phyloP scores from a whole-genome alignment of 2,113 vertebrate genomes.

The Perccottus glenii region DNA sequence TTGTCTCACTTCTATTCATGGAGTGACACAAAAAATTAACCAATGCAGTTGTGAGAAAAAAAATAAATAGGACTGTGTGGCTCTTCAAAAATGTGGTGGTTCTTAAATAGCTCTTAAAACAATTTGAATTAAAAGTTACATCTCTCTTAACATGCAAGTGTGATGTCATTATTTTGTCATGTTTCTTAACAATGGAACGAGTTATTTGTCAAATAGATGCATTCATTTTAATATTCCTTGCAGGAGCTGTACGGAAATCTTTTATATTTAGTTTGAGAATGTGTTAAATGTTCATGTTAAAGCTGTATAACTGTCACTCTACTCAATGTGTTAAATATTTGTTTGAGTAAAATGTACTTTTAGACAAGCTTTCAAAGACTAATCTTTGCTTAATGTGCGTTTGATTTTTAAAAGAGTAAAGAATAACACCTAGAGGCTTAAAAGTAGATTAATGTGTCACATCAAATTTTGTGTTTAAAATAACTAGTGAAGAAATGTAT shows the following conservation, averaged over 20 bases:
- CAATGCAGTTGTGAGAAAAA: no score
- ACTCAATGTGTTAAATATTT: slow-evolving; percentile 9
- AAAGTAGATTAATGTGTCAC: slow-evolving; percentile 1
- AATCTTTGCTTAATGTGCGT: slow-evolving; percentile 4
- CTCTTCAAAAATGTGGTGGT: no score
- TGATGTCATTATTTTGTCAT: neutral
- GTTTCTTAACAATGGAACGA: neutral
- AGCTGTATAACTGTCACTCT: neutral
- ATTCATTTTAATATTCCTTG: neutral
- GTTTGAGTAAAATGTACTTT: slow-evolving; percentile 1
- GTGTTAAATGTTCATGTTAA: neutral
- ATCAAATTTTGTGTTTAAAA: neutral
- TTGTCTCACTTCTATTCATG: neutral
- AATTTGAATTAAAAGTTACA: no score
- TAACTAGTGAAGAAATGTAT: neutral
- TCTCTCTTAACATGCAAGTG: no score
- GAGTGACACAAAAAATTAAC: slow-evolving; percentile 6
- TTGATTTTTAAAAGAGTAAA: slow-evolving; percentile 9
- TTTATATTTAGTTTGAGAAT: neutral
- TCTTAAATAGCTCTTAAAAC: no score
- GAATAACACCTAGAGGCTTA: slow-evolving; percentile 9
- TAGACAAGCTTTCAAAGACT: neutral
- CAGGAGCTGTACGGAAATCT: neutral
- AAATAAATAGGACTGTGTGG: no score
- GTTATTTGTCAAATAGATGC: neutral